Base-by-base conservation (phyloP, 2,888 invertebrate species). In the Eucriotettix oculatus region DNA sequence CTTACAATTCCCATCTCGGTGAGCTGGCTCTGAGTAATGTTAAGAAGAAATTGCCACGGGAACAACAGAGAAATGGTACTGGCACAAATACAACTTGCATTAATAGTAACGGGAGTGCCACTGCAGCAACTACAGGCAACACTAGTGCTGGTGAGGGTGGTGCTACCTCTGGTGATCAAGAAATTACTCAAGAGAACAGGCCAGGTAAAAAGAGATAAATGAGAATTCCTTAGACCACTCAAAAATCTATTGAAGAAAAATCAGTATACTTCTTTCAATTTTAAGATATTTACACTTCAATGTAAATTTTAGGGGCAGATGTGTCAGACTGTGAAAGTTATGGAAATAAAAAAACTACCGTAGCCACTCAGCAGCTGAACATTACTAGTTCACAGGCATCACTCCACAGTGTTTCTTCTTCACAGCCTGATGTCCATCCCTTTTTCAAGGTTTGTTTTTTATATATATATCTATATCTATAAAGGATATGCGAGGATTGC, bases 1-100 rank as follows among this genome's bases (percentile, higher is more conserved):
- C 92, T 0, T 91, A 82, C 68, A 78, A 77, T 62, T 89, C 84
- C 72, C 85, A 83, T 73, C 72, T 84, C 57, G 91, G 83, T 5
- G 92, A 93, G 71, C 75, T 92, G 67, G 86, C 86, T 29, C 72
- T 79, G 67, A 78, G 74, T 65, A 77, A 76, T 67, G 83, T 85
- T 56, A 91, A 92, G 73, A 93, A 93, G 72, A 93, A 93, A 75
- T 75, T 92, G 67, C 92, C 92, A 0, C 76, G 92, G 62, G 85
- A 85, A 66, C 60, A 62, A 52, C 60, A 62, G 54, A 56, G 61
- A 29, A 59, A 55, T 52, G 54, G 16, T 40, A 44, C 16, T 57
- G 56, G 56, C 11, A 40, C 55, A n/a, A 11, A n/a, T n/a, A 29
- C 55, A 29, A n/a, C 42, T 40, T 12, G 17, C 14, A n/a, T 10